Conservation (phyloP, 2,888 invertebrate species). For the Agelastica alni region DNA sequence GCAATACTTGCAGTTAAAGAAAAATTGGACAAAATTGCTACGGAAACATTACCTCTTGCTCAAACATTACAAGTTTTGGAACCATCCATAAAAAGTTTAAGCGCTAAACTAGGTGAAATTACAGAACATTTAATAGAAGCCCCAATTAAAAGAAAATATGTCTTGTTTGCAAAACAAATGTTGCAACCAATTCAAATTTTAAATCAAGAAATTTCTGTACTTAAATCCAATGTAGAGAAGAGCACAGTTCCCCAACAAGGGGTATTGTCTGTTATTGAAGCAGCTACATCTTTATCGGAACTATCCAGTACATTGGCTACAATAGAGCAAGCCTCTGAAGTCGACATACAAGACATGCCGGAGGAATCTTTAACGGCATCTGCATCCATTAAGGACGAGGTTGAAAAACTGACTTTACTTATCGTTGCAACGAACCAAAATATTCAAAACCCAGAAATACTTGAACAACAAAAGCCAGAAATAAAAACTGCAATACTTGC, state of each 20-base stretch:
- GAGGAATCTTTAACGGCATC: too few species aligned
- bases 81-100: slow-evolving; percentile 24
- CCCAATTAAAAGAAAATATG: too few species aligned
- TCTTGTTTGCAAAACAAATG: too few species aligned
- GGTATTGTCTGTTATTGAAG: too few species aligned
- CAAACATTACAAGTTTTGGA: slow-evolving; percentile 20
- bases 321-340: too few species aligned
- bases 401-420: slow-evolving; percentile 7
- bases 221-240: too few species aligned
- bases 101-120: slow-evolving; percentile 13
- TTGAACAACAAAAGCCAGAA: slow-evolving; percentile 33
- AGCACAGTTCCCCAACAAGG: too few species aligned
- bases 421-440: slow-evolving; percentile 23
- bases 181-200: too few species aligned
- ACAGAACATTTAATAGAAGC: background rate
- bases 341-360: too few species aligned
- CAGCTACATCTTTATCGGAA: too few species aligned
- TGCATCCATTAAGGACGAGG: slow-evolving; percentile 26
- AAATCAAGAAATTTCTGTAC: too few species aligned
- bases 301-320: too few species aligned
- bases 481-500: slow-evolving; percentile 27
- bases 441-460: slow-evolving; percentile 29
- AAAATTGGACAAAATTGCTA: background rate
- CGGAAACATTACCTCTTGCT: slow-evolving; percentile 18
- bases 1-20: slow-evolving; percentile 30